Base-by-base conservation (phyloP, 2,797 vertebrate genomes). In the Lycodopsis pacificus region DNA sequence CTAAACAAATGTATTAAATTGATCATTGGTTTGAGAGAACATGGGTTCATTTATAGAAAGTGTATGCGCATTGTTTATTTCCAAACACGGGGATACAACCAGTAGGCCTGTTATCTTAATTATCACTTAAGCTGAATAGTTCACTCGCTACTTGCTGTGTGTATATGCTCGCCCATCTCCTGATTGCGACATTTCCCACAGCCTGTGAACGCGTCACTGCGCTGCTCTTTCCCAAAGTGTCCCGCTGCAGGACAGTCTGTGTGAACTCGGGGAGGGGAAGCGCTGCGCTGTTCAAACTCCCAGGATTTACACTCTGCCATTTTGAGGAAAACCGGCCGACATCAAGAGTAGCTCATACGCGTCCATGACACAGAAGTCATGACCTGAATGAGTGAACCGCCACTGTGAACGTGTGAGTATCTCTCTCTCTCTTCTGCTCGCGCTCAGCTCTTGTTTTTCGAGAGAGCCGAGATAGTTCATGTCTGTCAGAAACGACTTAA, bases 231-330 rank as follows among this genome's bases (percentile, higher is more conserved):
- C 83, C 73, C 73, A 11, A 32, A 30, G 73, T 80, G 93, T 93
- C 91, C 93, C 89, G 93, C 80, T 84, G 83, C 73, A 86, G 82
- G 91, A 95, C 89, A 85, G 88, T 83, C 73, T 36, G 68, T 7
- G 22, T 86, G 80, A 81, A 85, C 72, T 89, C 89, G 78, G 85
- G 85, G 86, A 87, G 83, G 81, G 76, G 84, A 79, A 87, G 57
- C 79, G 83, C 65, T 25, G 46, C 83, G 46, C 80, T 58, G 84
- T 65, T 76, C 51, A 81, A 90, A 92, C 88, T 91, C 90, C 61
- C 84, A 88, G 91, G 91, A 92, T 90, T 91, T 91, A 90, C 87
- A 67, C 92, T 92, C 95, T 96, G 95, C 95, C 95, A 96, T 95
- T 95, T 95, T 96, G 94, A 91, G 86, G 72, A 77, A 88, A 87